A percentile compares a stretch with the other conserved stretches of the same genome.
These are phyloP conservation scores for Encarsia formosa DNA, from an alignment of 2,888 invertebrate genomes.

Conservation along the genomic window DNA sequence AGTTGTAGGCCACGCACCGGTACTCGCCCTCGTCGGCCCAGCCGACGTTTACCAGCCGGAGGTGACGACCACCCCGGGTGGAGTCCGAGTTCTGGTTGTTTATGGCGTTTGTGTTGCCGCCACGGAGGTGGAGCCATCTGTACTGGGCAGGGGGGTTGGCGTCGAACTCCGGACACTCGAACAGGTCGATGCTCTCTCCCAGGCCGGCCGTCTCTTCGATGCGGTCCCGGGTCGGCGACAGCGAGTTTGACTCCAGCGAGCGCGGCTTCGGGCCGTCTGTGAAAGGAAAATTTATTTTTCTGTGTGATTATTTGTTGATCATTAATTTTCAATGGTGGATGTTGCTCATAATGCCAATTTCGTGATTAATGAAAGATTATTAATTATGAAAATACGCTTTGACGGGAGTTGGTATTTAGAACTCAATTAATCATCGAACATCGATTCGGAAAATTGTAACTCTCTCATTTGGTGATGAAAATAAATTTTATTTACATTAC, in stretches of 20 bases:
- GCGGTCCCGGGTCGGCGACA: conserved; percentile 15
- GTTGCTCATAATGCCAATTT: not conserved
- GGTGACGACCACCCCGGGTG: conserved; percentile 39
- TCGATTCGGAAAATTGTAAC: too few species aligned
- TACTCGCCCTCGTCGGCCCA: conserved; percentile 59
- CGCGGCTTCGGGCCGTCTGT: conserved; percentile 51
- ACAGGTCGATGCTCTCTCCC: conserved; percentile 51
- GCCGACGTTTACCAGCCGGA: conserved; percentile 54
- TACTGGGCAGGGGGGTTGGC: conserved; percentile 56
- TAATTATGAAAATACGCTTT: too few species aligned
- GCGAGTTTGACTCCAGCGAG: conserved; percentile 1
- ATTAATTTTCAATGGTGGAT: not conserved
- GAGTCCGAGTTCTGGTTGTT: conserved; percentile 36
- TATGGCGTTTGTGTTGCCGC: conserved; percentile 41
- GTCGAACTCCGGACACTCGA: conserved; percentile 55
- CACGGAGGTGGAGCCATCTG: conserved; percentile 51
- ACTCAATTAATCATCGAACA: too few species aligned
- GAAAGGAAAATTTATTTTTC: too few species aligned
- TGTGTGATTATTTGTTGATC: too few species aligned
- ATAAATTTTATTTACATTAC: too few species aligned
- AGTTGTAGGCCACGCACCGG: conserved; percentile 56
- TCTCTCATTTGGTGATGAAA: too few species aligned
- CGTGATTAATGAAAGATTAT: too few species aligned
- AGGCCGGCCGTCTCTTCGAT: conserved; percentile 48
- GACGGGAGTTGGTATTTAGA: not conserved